Evolutionary conservation across 1,140 invertebrate species (phyloP), one percentile per base, ranked within the genome.

Genomic region (Eueides isabella): DNA sequence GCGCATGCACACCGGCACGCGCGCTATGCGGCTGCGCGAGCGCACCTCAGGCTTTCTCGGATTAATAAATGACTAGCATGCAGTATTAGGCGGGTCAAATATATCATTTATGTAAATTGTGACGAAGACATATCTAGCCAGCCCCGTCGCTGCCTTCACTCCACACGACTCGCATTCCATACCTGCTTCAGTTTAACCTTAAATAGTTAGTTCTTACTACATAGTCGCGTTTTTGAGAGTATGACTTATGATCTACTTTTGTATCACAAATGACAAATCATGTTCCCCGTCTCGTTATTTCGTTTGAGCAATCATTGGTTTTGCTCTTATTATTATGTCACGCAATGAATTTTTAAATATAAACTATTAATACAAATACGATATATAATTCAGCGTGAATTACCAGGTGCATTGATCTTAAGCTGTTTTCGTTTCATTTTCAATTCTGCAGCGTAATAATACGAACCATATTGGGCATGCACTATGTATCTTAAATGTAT

Each of bases 31-130:
- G 67, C 83, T 69, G 75, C 68, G 74, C 79, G 75, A 78, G 79
- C 75, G 79, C 78, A 81, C 79, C 81, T 82, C 76, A 73, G 75
- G 74, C 80, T 83, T 76, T 87, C 83, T 79, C 80, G 38, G 72
- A 83, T 86, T 93, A 85, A 93, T 91, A 93, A 93, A 93, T 93
- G 89, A 91, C 87, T 85, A 84, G 76, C 67, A 84, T 84, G 74
- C 87, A 74, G 87, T 78, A 92, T 93, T 93, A 93, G 91, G 89
- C 91, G 88, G 85, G 86, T 90, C 88, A 79, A 87, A 93, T 93
- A 92, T 87, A 93, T 93, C 91, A 93, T 93, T 93, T 93, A 93
- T 93, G 91, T 93, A 92, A 93, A 93, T 93, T 92, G 79, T 92
- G 91, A 93, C 91, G 91, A 93, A 93, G 91, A 93, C 86, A 91